Evolutionary conservation across 2,113 vertebrate species (phyloP).

Genomic region (Psophia crepitans): DNA sequence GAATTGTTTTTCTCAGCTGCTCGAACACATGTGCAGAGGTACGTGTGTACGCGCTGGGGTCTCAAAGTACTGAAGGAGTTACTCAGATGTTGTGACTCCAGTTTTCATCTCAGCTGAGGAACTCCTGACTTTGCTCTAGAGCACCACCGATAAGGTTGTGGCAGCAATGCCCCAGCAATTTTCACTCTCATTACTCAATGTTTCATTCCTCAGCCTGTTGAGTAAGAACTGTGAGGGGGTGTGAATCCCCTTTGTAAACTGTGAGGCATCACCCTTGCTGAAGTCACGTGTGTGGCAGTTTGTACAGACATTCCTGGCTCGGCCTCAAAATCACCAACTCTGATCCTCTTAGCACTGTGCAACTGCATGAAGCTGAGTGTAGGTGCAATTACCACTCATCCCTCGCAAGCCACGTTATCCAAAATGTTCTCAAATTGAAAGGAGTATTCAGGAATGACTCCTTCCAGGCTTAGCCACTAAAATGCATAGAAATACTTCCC

Average conservation of each 20-base stretch:
- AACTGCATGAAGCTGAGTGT: not conserved
- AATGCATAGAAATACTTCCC: not conserved
- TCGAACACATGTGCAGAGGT: not conserved
- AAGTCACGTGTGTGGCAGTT: not conserved
- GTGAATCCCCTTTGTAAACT: not conserved
- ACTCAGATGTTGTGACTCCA: not conserved
- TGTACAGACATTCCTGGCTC: not conserved
- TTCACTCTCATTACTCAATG: not conserved
- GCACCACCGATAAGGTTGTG: not conserved
- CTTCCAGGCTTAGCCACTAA: not conserved
- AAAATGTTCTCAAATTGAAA: not conserved
- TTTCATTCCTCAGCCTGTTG: not conserved
- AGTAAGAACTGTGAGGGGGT: not conserved
- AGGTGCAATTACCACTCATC: not conserved
- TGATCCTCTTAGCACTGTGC: not conserved
- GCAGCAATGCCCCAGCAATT: not conserved
- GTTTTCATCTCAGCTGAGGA: not conserved
- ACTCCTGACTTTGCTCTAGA: not conserved
- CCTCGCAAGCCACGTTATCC: not conserved
- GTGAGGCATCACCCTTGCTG: not conserved
- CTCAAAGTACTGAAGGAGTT: not conserved
- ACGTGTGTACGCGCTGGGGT: no score
- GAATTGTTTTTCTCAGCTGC: not conserved
- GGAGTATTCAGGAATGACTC: not conserved
- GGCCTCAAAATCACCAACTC: not conserved